Evolutionary conservation across 2,888 invertebrate genomes (phyloP), one percentile per base, ranked within the genome.

Genomic region (Pseudanteris insignis): DNA sequence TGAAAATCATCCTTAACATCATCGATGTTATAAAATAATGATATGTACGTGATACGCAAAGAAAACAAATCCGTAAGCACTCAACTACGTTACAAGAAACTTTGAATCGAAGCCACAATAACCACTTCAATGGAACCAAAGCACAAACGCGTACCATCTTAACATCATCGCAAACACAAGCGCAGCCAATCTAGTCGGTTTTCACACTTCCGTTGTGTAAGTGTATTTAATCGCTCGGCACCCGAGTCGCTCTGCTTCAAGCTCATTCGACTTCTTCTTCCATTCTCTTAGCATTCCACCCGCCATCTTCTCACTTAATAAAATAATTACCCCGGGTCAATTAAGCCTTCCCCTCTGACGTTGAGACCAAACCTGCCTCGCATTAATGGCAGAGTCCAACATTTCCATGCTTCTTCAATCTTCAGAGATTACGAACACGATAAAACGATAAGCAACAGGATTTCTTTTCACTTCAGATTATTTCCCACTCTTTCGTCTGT

Each of bases 261-360:
- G 68, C 63, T 67, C 66, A 64, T 67, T 68, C 70, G 55, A 25
- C 55, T 63, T 64, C 58, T 54, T 62, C 63, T 53, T 41, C 40
- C 36, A 66, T 71, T 67, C 74, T 72, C 73, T 79, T 77, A 72
- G 71, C 70, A 79, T 79, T 79, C 77, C 70, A 71, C 71, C 75
- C 76, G 75, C 77, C 77, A 78, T 78, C 74, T 78, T 79, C 77
- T 78, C 78, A 79, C 79, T 78, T 78, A 79, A 79, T 79, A 78
- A 79, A 79, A 79, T 79, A 78, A 79, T 79, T 79, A 78, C 75
- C 76, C 72, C 66, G 69, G 76, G 77, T 76, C 77, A 79, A 78
- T 79, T 79, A 78, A 74, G 73, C 70, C 67, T 66, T 67, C 68
- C 65, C 69, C 67, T 51, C 55, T 29, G 41, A 18, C 48, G 38